phyloP scores from a whole-genome alignment of 2,113 vertebrate species.

The Struthio camelus region DNA sequence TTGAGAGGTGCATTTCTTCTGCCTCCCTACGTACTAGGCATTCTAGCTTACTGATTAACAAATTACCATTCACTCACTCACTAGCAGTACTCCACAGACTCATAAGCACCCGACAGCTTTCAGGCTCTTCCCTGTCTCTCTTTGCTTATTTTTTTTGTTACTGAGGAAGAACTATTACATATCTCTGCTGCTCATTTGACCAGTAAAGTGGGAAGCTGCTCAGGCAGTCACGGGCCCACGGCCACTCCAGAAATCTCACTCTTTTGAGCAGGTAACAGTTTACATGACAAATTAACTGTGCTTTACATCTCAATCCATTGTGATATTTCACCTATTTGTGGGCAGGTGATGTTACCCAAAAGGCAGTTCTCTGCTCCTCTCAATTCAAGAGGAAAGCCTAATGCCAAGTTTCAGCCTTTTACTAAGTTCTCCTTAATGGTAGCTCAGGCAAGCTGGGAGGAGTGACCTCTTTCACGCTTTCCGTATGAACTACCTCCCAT shows the following conservation, averaged over 20 bases:
- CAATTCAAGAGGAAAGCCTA: rapidly evolving
- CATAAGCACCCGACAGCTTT: background rate
- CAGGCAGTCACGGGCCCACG: background rate
- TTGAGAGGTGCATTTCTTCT: background rate
- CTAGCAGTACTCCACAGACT: background rate
- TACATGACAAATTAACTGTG: background rate
- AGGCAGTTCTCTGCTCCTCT: background rate
- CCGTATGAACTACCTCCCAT: background rate
- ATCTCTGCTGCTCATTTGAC: background rate
- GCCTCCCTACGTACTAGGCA: background rate
- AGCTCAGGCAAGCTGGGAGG: background rate
- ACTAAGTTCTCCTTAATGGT: background rate
- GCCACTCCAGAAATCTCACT: background rate
- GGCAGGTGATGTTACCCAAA: background rate
- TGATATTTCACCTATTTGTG: background rate
- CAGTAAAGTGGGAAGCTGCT: background rate
- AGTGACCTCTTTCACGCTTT: background rate
- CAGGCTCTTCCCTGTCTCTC: background rate
- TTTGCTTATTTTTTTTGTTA: background rate
- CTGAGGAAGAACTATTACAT: background rate
- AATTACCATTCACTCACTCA: background rate
- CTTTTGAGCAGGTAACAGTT: background rate
- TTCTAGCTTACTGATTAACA: background rate
- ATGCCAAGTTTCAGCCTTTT: background rate
- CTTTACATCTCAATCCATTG: background rate